Percentiles rank a stretch among this genome's conserved stretches.
These are phyloP conservation scores for Parauchenoglanis ngamensis DNA, from an alignment of 2,797 vertebrate genomes.

Conservation along the genomic window DNA sequence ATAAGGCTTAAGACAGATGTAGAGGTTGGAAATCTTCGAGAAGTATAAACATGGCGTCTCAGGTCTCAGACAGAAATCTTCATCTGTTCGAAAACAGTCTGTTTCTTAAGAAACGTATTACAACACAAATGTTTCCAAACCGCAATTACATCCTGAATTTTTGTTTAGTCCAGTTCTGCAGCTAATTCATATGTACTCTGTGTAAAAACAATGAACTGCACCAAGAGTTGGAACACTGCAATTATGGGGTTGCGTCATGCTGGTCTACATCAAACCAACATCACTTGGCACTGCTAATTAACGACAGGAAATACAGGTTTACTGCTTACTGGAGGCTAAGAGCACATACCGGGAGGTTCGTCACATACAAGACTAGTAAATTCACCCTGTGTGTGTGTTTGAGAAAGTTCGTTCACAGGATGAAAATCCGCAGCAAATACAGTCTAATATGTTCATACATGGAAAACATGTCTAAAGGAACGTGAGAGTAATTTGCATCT, in stretches of 20 bases:
- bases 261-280: constrained; percentile 30
- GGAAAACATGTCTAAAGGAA: constrained; percentile 1
- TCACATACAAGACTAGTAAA: constrained; percentile 25
- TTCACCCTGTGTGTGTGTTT: background rate
- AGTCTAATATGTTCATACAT: constrained; percentile 41
- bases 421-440: background rate
- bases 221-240: constrained; percentile 23
- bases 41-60: background rate
- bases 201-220: constrained; percentile 34
- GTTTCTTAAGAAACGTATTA: background rate
- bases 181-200: constrained; percentile 14
- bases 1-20: background rate
- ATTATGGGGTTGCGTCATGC: constrained; percentile 39
- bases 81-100: constrained; percentile 2
- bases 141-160: constrained; percentile 14
- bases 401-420: background rate
- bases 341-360: constrained; percentile 14
- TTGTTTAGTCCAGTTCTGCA: constrained; percentile 7
- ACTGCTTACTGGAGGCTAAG: constrained; percentile 20
- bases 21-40: background rate
- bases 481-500: constrained; percentile 20
- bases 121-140: constrained; percentile 11
- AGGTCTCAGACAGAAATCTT: background rate
- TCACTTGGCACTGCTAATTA: constrained; percentile 37
- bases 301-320: constrained; percentile 29